Conservation (phyloP, 2,797 vertebrate genomes). For the Chloroceryle inda region DNA sequence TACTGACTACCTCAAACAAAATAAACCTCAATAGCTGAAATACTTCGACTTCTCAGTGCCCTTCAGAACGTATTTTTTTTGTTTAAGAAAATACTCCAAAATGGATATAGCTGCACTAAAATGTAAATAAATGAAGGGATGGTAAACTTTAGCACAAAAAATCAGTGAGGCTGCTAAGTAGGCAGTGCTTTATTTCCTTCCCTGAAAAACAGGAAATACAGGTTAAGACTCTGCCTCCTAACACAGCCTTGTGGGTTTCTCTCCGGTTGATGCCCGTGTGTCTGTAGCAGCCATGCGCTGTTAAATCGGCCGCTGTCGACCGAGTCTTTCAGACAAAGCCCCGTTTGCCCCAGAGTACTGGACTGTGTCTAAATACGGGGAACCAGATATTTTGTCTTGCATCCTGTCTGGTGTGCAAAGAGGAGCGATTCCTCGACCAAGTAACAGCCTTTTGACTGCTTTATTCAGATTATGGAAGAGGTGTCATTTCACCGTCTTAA, state of each 20-base stretch:
- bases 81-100: not conserved
- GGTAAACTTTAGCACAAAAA: not conserved
- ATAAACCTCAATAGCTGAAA: not conserved
- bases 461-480: not conserved
- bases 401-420: not conserved
- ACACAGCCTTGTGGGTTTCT: not conserved
- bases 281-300: not conserved
- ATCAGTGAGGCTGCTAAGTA: not conserved
- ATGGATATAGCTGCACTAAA: not conserved
- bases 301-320: not conserved
- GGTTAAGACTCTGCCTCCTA: slow-evolving; percentile 38
- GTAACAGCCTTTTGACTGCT: not conserved
- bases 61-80: not conserved
- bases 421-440: not conserved
- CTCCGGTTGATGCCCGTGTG: not conserved
- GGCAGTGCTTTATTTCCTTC: slow-evolving; percentile 22
- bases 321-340: accelerated
- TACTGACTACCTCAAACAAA: not conserved
- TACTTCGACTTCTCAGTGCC: not conserved
- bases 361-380: not conserved
- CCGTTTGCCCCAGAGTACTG: not conserved
- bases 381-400: not conserved
- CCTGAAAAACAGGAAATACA: slow-evolving; percentile 62
- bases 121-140: not conserved
- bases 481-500: not conserved